phyloP scores from a whole-genome alignment of 2,888 invertebrate species.

The Achlya flavicornis region DNA sequence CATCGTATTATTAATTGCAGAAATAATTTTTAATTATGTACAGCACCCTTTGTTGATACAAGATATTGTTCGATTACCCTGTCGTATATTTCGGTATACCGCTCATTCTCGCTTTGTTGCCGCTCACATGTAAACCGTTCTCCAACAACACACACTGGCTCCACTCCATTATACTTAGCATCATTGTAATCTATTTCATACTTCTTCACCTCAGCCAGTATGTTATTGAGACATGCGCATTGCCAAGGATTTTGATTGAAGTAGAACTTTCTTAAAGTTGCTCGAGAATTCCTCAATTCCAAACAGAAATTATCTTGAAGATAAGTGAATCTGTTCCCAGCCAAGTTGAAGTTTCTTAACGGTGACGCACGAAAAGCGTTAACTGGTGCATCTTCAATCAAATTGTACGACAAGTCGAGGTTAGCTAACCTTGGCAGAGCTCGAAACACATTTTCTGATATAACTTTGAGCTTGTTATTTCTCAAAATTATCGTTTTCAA shows the following conservation, averaged over 20 bases:
- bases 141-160: constrained; percentile 55
- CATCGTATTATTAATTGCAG: too few relatives aligned
- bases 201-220: constrained; percentile 61
- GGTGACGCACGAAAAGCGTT: constrained; percentile 59
- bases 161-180: constrained; percentile 53
- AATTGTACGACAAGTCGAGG: constrained; percentile 63
- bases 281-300: constrained; percentile 63
- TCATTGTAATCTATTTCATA: constrained; percentile 57
- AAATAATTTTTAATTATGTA: too few relatives aligned
- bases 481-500: constrained; percentile 55
- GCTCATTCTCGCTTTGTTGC: constrained; percentile 50
- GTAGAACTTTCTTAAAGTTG: constrained; percentile 56
- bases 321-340: constrained; percentile 64
- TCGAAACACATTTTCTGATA: constrained; percentile 59
- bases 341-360: constrained; percentile 62
- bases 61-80: not conserved
- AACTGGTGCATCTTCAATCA: constrained; percentile 56
- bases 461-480: constrained; percentile 53
- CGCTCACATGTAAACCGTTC: constrained; percentile 53
- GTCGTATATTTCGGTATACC: not conserved
- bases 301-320: constrained; percentile 67
- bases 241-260: constrained; percentile 77
- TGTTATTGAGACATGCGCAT: constrained; percentile 63
- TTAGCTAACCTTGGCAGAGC: constrained; percentile 51
- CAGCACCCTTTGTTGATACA: not conserved